A percentile compares a stretch with the other conserved stretches of the same genome.
Evolutionary conservation across 53 echinoderm and acorn worm species (phyloP).

Genomic region (Mesocentrotus franciscanus): DNA sequence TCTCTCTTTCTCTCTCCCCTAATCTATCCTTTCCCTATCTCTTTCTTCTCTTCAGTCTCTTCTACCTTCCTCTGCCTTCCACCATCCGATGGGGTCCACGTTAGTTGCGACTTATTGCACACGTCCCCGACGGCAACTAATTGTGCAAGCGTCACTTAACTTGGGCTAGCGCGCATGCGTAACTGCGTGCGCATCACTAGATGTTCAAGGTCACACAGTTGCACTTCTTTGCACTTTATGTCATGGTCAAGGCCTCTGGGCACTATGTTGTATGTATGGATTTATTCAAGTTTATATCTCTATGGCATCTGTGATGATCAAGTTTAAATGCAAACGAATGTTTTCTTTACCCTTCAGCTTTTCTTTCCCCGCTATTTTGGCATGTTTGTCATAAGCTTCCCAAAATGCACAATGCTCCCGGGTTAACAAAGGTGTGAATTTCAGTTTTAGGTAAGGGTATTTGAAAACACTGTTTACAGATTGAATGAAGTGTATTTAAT

Average conservation of each 20-base stretch:
- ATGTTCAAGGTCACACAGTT: constrained; percentile 47
- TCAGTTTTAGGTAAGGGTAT: neutral
- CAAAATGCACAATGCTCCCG: neutral
- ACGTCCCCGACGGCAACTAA: constrained; percentile 61
- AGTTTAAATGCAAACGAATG: neutral
- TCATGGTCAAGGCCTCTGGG: constrained; percentile 47
- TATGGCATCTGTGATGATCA: neutral
- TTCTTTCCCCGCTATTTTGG: neutral
- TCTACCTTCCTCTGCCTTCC: neutral
- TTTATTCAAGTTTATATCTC: neutral
- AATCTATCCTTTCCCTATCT: neutral
- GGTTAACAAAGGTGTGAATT: neutral
- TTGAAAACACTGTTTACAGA: neutral
- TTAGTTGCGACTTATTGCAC: constrained; percentile 55
- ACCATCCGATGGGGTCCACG: neutral
- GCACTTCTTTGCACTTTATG: constrained; percentile 61
- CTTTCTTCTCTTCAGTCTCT: neutral
- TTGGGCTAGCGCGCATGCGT: constrained; percentile 41
- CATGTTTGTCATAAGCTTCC: neutral
- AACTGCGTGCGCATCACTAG: constrained; percentile 50
- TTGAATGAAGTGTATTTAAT: neutral
- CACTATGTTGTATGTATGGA: constrained; percentile 14
- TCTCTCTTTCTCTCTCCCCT: neutral
- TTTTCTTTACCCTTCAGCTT: neutral
- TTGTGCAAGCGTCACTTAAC: constrained; percentile 64